Base-by-base conservation (phyloP, 2,888 invertebrate genomes). In the Dexiosoma caninum region DNA sequence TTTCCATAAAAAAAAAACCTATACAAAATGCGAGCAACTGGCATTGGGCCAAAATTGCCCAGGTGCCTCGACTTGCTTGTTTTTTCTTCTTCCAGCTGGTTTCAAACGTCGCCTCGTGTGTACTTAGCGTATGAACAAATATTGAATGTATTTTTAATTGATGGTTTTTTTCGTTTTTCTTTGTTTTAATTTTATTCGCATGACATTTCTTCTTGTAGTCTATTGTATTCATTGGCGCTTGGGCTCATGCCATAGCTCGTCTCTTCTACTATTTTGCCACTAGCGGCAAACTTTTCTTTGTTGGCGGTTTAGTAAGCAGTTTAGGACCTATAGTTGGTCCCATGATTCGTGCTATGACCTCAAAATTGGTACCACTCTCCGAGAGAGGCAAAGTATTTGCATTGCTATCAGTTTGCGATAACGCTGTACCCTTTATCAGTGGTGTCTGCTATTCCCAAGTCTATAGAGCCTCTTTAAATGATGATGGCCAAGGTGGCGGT, bases 361-460 rank as follows among this genome's bases (percentile, higher is more conserved):
- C 96, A 0, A 96, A 96, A 90, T 91, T 95, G 23, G 92, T 96
- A 30, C 92, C 94, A 0, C 89, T 92, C 0, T 91, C 92, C 40
- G 96, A 96, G 86, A 92, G 95, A 90, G 96, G 96, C 92, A 95
- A 95, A 87, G 93, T 94, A 0, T 95, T 95, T 86, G 94, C 95
- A 0, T 91, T 96, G 81, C 90, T 96, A 7, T 93, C 95, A 0
- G 95, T 95, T 0, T 95, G 95, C 87, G 95, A 96, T 86, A 95
- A 95, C 86, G 95, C 95, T 0, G 94, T 95, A 42, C 95, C 94
- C 0, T 91, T 96, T 85, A 91, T 95, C 74, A 95, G 95, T 4
- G 94, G 95, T 0, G 91, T 94, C 1, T 90, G 95, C 44, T 96
- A 95, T 87, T 92, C 93, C 14, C 94, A 95, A 87, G 90, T 88